Base-by-base conservation (phyloP, 2,113 vertebrate genomes). In the Onychorhynchus coronatus region DNA sequence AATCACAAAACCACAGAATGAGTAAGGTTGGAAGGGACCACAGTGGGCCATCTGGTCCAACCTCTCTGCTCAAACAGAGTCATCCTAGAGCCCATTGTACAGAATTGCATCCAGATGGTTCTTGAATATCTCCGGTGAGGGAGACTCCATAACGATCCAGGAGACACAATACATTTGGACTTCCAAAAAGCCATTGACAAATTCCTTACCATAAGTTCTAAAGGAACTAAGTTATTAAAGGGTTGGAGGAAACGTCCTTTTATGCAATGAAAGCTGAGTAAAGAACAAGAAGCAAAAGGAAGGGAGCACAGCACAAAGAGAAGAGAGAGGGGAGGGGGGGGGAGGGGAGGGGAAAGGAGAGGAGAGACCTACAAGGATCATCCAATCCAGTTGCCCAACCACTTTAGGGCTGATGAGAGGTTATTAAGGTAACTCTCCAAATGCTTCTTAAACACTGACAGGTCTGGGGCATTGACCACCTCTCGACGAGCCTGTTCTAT, bases 271-370 rank as follows among this genome's bases (percentile, higher is more conserved):
- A 78, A 50, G 10, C 46, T 70, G 50, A 61, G 12, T 44, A 66
- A 91, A 73, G 25, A 19, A 59, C 1, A 9, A 62, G 16, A 66
- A 31, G 28, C 5, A 84, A 91, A 50, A 35, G 3, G 11, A 35
- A 49, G 9, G 12, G 30, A 2, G 1, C 14, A 23, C 0, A 2
- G 21, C 28, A 49, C 4, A 5, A 11, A 5, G 33, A 19, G n/a
- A 7, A 17, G 19, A 8, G 15, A 5, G 55, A 27, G 30, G 6
- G 9, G 39, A 18, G 25, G 4, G 11, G 44, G 8, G 9, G 5
- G 5, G 47, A 18, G 47, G 17, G 10, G 46, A 12, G 21, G 12
- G 23, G 46, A 12, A 11, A 23, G 23, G 50, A 17, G 15, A 9
- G 28, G 50, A 18, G 16, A 6, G 53, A 55, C 19, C 30, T 33